These are phyloP conservation scores for Lasioglossum morio DNA, from an alignment of 2,888 invertebrate species.

Conservation along the genomic window DNA sequence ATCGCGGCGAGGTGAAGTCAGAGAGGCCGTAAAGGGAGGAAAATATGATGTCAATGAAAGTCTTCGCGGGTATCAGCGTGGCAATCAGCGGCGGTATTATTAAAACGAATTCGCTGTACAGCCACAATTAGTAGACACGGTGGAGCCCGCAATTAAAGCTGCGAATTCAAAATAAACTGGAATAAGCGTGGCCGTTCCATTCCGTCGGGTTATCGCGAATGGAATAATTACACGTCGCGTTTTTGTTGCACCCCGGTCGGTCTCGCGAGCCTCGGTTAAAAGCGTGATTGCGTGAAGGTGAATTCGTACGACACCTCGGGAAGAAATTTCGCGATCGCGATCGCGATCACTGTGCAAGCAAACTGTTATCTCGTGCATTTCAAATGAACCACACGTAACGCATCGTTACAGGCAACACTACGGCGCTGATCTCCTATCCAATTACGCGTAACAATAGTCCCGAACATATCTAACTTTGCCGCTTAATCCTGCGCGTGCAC, in stretches of 20 bases:
- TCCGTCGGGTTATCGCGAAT: slow-evolving; percentile 48
- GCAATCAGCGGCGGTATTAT: slow-evolving; percentile 50
- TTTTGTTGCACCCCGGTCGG: slow-evolving; percentile 19
- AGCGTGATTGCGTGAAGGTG: slow-evolving; percentile 28
- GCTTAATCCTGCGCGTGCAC: slow-evolving; percentile 11
- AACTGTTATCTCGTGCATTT: slow-evolving; percentile 32
- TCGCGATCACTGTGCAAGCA: slow-evolving; percentile 17
- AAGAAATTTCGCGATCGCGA: slow-evolving; percentile 26
- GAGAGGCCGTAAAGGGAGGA: background rate
- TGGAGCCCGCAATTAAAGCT: slow-evolving; percentile 35
- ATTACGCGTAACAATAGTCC: slow-evolving; percentile 37
- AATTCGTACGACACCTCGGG: slow-evolving; percentile 18
- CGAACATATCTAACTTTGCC: background rate
- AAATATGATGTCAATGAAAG: slow-evolving; percentile 31
- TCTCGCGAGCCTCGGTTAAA: background rate
- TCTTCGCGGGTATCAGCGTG: slow-evolving; percentile 32
- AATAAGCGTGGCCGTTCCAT: slow-evolving; percentile 42
- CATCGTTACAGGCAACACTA: slow-evolving; percentile 5
- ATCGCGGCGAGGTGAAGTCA: background rate
- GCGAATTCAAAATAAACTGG: slow-evolving; percentile 40
- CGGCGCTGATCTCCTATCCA: slow-evolving; percentile 20
- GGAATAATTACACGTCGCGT: slow-evolving; percentile 47
- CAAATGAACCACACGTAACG: slow-evolving; percentile 31
- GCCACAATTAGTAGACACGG: slow-evolving; percentile 48
- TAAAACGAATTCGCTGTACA: slow-evolving; percentile 46